Base-by-base conservation (phyloP, 2,113 vertebrate genomes). In the Phyllopteryx taeniolatus region DNA sequence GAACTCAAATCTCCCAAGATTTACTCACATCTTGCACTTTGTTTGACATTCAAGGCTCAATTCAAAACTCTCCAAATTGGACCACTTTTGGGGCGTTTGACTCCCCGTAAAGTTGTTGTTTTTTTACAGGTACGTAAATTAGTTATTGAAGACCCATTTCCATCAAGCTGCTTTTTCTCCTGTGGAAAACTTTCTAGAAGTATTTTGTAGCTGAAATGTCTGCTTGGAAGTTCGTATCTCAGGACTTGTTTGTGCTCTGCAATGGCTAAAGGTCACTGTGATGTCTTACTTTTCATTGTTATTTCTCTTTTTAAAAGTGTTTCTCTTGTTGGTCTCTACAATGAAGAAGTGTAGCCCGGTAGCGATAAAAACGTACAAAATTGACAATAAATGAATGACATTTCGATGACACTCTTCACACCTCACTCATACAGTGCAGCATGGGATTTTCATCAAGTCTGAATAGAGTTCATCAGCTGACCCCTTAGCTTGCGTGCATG, bases 361-460 rank as follows among this genome's bases (percentile, higher is more conserved):
- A 42, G 20, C n/a, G 4, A 59, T 59, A 22, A 59, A 59, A 59
- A 33, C 15, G 15, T 53, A 53, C 49, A 53, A 6, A 17, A 15
- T 2, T 53, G 49, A 53, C 49, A 53, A 7, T 53, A 53, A 53
- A 6, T 19, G 12, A 31, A 59, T 59, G 12, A 7, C 22, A 31
- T 59, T 59, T 22, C 4, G 11, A 31, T 5, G 77, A 78, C 77
- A 90, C 88, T 81, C 84, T 78, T 84, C 81, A 79, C 67, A 71
- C 73, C 75, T 82, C 79, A 79, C 73, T 76, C 82, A 87, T 3
- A 57, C 73, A 66, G 76, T 70, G 75, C 78, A 85, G 83, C 79
- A 73, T 83, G 78, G 82, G 80, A 83, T 80, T 84, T 72, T 83
- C 81, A 86, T 86, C 88, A 87, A 27, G 75, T 69, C 46, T 4